Evolutionary conservation across 2,113 vertebrate genomes (phyloP).

Genomic region (Sprattus sprattus): DNA sequence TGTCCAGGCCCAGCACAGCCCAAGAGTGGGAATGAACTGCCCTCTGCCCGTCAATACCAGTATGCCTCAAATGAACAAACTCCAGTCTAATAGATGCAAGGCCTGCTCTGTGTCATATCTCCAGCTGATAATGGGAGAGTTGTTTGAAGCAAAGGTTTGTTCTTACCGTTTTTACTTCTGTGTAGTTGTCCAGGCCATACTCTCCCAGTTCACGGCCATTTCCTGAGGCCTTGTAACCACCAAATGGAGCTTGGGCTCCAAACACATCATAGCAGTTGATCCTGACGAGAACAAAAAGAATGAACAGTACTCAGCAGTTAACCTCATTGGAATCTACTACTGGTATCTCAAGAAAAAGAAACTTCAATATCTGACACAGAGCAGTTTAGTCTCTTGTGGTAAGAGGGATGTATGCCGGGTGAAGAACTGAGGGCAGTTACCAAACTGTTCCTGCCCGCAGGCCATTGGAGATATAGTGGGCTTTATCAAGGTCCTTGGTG

Average conservation of each 20-base stretch:
- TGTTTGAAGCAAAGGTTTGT: not conserved
- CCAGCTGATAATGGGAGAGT: not conserved
- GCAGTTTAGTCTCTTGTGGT: not conserved
- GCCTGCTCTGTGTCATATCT: not conserved
- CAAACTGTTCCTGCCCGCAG: constrained; percentile 92
- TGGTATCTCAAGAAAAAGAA: not conserved
- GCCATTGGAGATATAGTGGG: constrained; percentile 81
- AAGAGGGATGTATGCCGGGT: not conserved
- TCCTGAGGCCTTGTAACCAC: constrained; percentile 93
- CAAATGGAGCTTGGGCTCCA: constrained; percentile 87
- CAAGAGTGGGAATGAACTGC: not conserved
- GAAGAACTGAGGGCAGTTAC: constrained; percentile 59
- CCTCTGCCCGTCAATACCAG: not conserved
- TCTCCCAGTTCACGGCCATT: constrained; percentile 88
- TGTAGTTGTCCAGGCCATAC: constrained; percentile 86
- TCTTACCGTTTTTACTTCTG: constrained; percentile 93
- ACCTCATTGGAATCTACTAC: not conserved
- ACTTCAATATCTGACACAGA: not conserved
- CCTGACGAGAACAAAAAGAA: constrained; percentile 67
- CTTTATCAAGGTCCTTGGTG: constrained; percentile 89
- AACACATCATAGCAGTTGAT: constrained; percentile 96
- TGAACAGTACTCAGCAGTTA: constrained; percentile 82
- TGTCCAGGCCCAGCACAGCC: not conserved
- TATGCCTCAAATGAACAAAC: not conserved
- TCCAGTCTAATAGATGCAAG: not conserved